A percentile compares a stretch with the other conserved stretches of the same genome.
phyloP scores from a whole-genome alignment of 2,113 vertebrate genomes.

The Argyrosomus japonicus region DNA sequence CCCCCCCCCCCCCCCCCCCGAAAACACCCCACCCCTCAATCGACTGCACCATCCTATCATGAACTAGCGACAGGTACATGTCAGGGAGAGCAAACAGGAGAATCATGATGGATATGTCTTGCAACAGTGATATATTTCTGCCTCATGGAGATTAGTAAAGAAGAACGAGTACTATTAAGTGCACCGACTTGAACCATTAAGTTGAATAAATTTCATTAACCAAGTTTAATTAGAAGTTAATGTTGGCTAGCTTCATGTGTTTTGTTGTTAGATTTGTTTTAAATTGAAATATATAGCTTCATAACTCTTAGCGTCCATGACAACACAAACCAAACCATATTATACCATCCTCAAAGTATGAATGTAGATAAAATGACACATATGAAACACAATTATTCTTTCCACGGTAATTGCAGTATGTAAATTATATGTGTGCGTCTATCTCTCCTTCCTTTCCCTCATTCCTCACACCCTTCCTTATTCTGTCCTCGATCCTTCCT shows the following conservation, averaged over 20 bases:
- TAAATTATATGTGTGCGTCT: conserved; percentile 26
- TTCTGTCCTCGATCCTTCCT: neutral
- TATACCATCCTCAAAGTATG: too few species aligned
- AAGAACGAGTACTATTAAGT: neutral
- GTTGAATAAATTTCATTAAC: neutral
- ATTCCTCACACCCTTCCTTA: neutral
- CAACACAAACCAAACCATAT: neutral
- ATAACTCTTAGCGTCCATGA: neutral
- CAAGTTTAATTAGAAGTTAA: neutral
- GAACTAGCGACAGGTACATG: conserved; percentile 66
- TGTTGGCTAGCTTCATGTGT: neutral
- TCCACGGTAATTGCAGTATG: neutral
- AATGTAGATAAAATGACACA: neutral
- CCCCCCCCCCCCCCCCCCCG: neutral
- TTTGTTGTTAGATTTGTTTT: neutral
- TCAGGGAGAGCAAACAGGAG: neutral
- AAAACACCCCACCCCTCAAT: conserved; percentile 14
- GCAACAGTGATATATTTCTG: neutral
- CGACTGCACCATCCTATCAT: neutral
- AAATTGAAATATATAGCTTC: neutral
- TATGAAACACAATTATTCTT: neutral
- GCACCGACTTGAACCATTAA: neutral
- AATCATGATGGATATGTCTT: neutral
- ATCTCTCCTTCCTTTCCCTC: neutral
- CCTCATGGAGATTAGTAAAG: neutral